Evolutionary conservation across 2,888 invertebrate species (phyloP).

Genomic region (Polydrusus pterygomalis): DNA sequence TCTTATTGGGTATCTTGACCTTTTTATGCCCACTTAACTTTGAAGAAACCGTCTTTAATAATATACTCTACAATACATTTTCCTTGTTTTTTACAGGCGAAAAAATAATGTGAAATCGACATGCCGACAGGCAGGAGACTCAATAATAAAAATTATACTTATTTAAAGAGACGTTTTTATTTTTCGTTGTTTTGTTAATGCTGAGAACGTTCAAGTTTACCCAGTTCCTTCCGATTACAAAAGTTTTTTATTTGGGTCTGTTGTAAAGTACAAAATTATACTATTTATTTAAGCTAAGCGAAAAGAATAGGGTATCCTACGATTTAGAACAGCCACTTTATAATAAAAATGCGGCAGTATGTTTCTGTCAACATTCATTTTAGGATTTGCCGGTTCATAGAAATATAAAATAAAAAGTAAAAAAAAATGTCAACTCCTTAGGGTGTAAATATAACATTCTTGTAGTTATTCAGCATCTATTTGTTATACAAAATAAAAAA

Average conservation of each 20-base stretch:
- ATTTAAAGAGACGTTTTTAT: constrained; percentile 7
- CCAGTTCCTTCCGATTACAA: constrained; percentile 24
- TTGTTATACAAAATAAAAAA: too few relatives aligned
- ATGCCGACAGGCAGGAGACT: neutral
- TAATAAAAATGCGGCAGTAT: constrained; percentile 54
- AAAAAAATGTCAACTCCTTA: constrained; percentile 35
- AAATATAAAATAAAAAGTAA: constrained; percentile 45
- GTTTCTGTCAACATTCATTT: constrained; percentile 52
- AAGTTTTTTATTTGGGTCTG: constrained; percentile 41
- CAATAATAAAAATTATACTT: constrained; percentile 1
- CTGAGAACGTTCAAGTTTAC: constrained; percentile 17
- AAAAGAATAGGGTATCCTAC: constrained; percentile 48
- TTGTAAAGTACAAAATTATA: constrained; percentile 46
- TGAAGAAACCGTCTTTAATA: too few relatives aligned
- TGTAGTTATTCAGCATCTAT: too few relatives aligned
- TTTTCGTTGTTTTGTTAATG: neutral
- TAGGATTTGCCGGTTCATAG: constrained; percentile 39
- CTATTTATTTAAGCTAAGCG: constrained; percentile 46
- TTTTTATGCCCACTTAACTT: too few relatives aligned
- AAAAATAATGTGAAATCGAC: neutral
- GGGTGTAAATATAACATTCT: constrained; percentile 34
- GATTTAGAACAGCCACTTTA: constrained; percentile 51
- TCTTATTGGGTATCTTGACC: too few relatives aligned
- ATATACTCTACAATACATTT: too few relatives aligned
- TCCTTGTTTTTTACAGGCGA: neutral